These are phyloP conservation scores for Petrophora chlorosata DNA, from an alignment of 2,888 invertebrate species.

Conservation along the genomic window DNA sequence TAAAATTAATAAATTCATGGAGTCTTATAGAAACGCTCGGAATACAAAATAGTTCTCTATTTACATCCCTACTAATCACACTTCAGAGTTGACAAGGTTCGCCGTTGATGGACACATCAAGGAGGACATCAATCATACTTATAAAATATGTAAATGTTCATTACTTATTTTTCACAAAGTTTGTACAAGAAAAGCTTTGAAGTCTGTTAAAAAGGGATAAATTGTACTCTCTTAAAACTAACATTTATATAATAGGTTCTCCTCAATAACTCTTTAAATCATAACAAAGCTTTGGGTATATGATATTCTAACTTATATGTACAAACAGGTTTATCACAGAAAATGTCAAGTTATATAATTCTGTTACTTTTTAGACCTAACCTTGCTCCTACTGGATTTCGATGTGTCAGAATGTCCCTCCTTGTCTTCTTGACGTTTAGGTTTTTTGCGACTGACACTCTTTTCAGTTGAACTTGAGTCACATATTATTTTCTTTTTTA, in stretches of 20 bases:
- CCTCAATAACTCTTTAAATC: slow-evolving; percentile 1
- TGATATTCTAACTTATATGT: not conserved
- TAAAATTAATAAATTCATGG: no score
- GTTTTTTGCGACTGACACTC: slow-evolving; percentile 16
- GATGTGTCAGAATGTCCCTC: slow-evolving; percentile 41
- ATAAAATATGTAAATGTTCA: no score
- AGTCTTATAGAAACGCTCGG: no score
- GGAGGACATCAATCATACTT: no score
- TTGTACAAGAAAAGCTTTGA: not conserved
- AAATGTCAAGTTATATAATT: not conserved
- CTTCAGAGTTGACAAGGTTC: no score
- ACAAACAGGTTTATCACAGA: not conserved
- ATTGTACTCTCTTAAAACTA: slow-evolving; percentile 17
- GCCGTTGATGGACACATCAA: no score
- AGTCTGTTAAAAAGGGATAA: no score
- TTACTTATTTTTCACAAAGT: no score
- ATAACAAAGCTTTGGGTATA: slow-evolving; percentile 4
- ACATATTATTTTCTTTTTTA: slow-evolving; percentile 26
- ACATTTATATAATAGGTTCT: slow-evolving; percentile 4
- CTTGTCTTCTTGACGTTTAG: slow-evolving; percentile 26
- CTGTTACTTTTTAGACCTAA: slow-evolving; percentile 50
- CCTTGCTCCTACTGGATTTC: slow-evolving; percentile 64
- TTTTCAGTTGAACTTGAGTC: slow-evolving; percentile 11
- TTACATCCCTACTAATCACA: no score
- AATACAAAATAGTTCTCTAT: no score